Percentiles rank a stretch among this genome's conserved stretches.
Evolutionary conservation across 1,140 invertebrate genomes (phyloP).

Genomic region (Camponotus vicinus): DNA sequence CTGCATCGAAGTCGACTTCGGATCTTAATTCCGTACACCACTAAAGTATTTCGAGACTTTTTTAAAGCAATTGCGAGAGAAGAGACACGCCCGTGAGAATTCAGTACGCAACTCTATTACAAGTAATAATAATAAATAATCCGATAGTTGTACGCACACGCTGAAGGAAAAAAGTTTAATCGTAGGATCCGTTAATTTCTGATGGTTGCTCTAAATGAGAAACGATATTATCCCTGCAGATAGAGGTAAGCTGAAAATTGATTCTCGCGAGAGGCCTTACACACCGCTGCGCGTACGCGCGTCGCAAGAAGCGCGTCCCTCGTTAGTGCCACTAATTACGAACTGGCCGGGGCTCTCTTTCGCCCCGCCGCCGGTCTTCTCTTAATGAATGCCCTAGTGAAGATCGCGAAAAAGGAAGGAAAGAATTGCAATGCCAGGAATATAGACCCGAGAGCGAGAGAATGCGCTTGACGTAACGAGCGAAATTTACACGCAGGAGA

Average conservation of each 20-base stretch:
- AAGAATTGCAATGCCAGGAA: slow-evolving; percentile 66
- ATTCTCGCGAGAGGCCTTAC: slow-evolving; percentile 58
- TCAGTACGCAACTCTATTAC: neutral
- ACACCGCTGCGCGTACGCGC: slow-evolving; percentile 57
- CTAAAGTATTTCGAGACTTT: slow-evolving; percentile 10
- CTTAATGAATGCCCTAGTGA: slow-evolving; percentile 71
- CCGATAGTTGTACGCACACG: neutral
- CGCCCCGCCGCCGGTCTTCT: slow-evolving; percentile 44
- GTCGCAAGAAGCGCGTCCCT: slow-evolving; percentile 79
- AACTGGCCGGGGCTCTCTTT: slow-evolving; percentile 51
- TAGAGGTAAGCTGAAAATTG: slow-evolving; percentile 46
- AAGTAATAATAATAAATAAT: neutral
- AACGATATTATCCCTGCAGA: slow-evolving; percentile 7
- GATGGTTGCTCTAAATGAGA: neutral
- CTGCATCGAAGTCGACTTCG: slow-evolving; percentile 69
- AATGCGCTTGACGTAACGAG: neutral
- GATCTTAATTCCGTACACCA: slow-evolving; percentile 70
- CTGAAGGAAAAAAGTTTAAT: neutral
- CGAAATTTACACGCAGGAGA: neutral
- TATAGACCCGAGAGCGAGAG: slow-evolving; percentile 26
- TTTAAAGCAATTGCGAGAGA: neutral
- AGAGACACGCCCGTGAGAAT: neutral
- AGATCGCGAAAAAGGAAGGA: slow-evolving; percentile 52
- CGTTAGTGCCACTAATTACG: slow-evolving; percentile 83
- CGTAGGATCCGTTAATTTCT: neutral